Percentiles rank a stretch among this genome's conserved stretches.
Evolutionary conservation across 35 echinoderm and acorn worm genomes (phyloP).

Genomic region (Strongylocentrotus purpuratus): DNA sequence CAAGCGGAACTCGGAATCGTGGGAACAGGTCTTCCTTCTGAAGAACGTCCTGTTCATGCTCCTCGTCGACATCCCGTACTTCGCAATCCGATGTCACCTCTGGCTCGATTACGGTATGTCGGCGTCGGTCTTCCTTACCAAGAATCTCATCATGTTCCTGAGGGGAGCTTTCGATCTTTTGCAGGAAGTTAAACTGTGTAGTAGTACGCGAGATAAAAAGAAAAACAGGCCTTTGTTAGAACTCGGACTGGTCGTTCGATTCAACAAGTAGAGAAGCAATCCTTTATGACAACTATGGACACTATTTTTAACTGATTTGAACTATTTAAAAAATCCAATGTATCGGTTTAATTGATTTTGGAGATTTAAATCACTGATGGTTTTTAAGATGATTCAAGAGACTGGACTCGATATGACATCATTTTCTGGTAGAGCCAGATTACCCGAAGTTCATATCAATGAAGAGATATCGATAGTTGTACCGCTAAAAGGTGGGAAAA

Average conservation of each 20-base stretch:
- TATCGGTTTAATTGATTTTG: background rate
- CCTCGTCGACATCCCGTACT: constrained; percentile 82
- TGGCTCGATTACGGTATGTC: constrained; percentile 67
- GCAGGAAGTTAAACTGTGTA: constrained; percentile 66
- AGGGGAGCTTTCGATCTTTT: constrained; percentile 70
- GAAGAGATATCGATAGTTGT: background rate
- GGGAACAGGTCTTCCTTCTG: constrained; percentile 65
- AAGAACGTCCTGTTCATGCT: constrained; percentile 74
- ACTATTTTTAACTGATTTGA: background rate
- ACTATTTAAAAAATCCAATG: background rate
- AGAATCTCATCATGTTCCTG: constrained; percentile 88
- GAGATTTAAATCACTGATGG: background rate
- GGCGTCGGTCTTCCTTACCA: constrained; percentile 82
- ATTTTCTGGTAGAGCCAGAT: background rate
- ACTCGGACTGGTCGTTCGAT: constrained; percentile 73
- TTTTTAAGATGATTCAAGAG: background rate
- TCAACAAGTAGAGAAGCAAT: constrained; percentile 37
- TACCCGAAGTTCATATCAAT: background rate
- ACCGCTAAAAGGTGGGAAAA: background rate
- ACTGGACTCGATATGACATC: background rate
- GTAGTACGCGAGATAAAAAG: constrained; percentile 6
- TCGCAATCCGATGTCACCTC: constrained; percentile 79
- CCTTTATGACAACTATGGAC: too few species aligned
- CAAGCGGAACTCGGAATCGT: constrained; percentile 37
- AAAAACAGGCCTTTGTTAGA: constrained; percentile 70